phyloP scores from a whole-genome alignment of 23 tunicate species.

The Oikopleura albicans region DNA sequence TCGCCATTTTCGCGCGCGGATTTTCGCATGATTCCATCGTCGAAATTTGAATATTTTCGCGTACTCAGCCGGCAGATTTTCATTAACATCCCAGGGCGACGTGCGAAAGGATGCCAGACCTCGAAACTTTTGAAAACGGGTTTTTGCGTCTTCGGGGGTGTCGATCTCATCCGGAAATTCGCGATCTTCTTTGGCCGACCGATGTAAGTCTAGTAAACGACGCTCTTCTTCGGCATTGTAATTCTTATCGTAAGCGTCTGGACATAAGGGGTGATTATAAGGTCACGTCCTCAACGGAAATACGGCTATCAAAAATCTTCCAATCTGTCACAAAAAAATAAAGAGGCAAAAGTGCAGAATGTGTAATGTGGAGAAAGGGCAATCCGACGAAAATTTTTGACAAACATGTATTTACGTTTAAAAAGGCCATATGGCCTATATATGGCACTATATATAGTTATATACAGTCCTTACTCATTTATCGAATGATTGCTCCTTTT shows the following conservation, averaged over 20 bases:
- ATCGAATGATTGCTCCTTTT: too few species aligned
- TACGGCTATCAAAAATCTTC: too few species aligned
- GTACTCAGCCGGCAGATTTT: constrained; percentile 71
- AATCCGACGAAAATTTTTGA: too few species aligned
- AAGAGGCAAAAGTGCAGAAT: too few species aligned
- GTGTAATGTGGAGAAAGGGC: too few species aligned
- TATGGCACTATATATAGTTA: too few species aligned
- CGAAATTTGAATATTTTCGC: constrained; percentile 63
- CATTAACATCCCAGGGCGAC: constrained; percentile 83
- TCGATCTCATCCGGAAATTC: constrained; percentile 88
- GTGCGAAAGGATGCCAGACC: constrained; percentile 67
- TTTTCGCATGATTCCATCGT: constrained; percentile 18
- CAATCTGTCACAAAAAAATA: too few species aligned
- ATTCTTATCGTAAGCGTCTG: constrained; percentile 13
- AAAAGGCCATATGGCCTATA: too few species aligned
- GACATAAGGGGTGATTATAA: too few species aligned
- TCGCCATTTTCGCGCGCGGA: neutral
- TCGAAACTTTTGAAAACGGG: constrained; percentile 62
- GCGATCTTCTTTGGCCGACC: constrained; percentile 41
- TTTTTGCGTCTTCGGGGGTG: constrained; percentile 44
- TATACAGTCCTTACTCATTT: too few species aligned
- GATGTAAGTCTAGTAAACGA: constrained; percentile 21
- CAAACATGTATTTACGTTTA: too few species aligned
- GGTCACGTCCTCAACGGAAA: too few species aligned
- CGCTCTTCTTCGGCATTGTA: constrained; percentile 27